These are phyloP conservation scores for Buphagus erythrorhynchus DNA, from an alignment of 2,797 vertebrate species.

Conservation along the genomic window DNA sequence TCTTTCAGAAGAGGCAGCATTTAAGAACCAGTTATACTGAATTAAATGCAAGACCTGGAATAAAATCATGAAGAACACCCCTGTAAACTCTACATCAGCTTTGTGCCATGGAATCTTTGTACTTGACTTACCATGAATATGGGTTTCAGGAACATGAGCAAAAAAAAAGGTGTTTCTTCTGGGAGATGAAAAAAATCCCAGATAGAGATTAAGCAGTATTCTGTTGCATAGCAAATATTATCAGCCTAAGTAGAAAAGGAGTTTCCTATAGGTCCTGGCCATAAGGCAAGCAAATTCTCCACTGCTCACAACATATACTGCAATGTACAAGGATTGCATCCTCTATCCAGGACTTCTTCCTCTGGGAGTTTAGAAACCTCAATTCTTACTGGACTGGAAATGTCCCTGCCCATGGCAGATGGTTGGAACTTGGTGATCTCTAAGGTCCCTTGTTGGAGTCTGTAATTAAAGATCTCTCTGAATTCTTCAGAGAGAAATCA, in stretches of 20 bases:
- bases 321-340: neutral
- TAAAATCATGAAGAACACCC: neutral
- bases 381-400: neutral
- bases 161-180: neutral
- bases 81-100: neutral
- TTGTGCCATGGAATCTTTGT: neutral
- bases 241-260: neutral
- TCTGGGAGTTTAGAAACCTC: neutral
- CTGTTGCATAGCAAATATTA: neutral
- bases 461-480: too few species aligned
- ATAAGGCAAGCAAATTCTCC: neutral
- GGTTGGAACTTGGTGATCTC: neutral
- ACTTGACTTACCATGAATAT: fast-evolving
- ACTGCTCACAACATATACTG: neutral
- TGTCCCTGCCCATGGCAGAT: neutral
- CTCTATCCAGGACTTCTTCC: neutral
- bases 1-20: neutral
- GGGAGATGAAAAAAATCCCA: neutral
- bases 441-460: neutral
- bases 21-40: neutral
- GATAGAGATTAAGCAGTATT: neutral
- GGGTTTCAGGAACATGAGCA: neutral
- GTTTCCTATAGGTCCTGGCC: neutral
- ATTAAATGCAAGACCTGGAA: neutral
- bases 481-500: too few species aligned